A percentile compares a stretch with the other conserved stretches of the same genome.
These are phyloP conservation scores for Keiferia lycopersicella DNA, from an alignment of 2,888 invertebrate genomes.

Conservation along the genomic window DNA sequence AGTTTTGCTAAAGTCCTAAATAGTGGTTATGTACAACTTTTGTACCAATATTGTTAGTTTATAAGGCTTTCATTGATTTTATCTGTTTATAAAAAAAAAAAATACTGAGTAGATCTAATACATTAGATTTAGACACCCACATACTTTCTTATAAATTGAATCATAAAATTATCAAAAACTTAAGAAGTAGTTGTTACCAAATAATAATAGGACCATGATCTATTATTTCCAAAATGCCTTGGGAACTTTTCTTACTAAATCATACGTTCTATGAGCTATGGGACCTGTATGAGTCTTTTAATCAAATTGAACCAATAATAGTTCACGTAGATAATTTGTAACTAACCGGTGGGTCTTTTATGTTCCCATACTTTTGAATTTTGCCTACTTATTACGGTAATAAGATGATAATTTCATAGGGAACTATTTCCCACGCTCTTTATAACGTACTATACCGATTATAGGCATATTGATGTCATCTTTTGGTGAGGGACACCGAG, in stretches of 20 bases:
- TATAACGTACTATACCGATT: not conserved
- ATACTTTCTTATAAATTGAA: not conserved
- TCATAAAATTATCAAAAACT: slow-evolving; percentile 8
- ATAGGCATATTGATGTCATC: too few relatives aligned
- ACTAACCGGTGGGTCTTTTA: not conserved
- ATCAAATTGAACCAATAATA: slow-evolving; percentile 10
- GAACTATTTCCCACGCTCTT: slow-evolving; percentile 6
- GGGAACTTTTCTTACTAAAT: slow-evolving; percentile 10
- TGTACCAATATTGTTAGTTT: too few relatives aligned
- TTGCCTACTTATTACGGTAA: slow-evolving; percentile 10
- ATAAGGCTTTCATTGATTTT: too few relatives aligned
- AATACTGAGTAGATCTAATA: not conserved
- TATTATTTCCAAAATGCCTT: slow-evolving; percentile 2
- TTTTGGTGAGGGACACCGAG: too few relatives aligned
- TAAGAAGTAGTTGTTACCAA: not conserved
- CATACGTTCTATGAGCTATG: slow-evolving; percentile 9
- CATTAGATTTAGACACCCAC: not conserved
- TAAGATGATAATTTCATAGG: slow-evolving; percentile 14
- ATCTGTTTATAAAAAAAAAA: too few relatives aligned
- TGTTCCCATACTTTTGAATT: slow-evolving; percentile 8
- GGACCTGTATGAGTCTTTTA: not conserved
- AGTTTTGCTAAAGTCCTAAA: too few relatives aligned
- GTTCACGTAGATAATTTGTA: slow-evolving; percentile 3
- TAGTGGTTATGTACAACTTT: too few relatives aligned
- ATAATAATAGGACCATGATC: not conserved